These are phyloP conservation scores for Catalaphyllia jardinei DNA, from an alignment of 64 coral and sea anemone species.

Conservation along the genomic window DNA sequence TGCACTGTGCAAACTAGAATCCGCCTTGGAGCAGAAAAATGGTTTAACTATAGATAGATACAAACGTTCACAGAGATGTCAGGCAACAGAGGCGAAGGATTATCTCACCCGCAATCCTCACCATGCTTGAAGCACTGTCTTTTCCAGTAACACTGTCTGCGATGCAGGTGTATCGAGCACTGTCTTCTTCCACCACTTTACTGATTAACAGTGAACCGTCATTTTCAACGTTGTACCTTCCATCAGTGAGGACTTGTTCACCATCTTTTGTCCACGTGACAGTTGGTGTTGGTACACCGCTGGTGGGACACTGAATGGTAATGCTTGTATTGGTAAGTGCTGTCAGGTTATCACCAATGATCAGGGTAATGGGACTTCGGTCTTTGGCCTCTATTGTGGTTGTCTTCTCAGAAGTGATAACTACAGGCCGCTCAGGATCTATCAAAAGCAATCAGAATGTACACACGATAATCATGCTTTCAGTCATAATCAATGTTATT, in stretches of 20 bases:
- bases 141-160: constrained; percentile 30
- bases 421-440: constrained; percentile 38
- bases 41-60: too few species aligned
- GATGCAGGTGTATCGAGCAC: constrained; percentile 34
- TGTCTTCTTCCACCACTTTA: constrained; percentile 1
- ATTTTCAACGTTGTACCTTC: background rate
- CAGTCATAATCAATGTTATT: too few species aligned
- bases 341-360: constrained; percentile 49
- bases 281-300: constrained; percentile 35
- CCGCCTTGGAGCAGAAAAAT: too few species aligned
- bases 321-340: constrained; percentile 40
- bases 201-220: constrained; percentile 22
- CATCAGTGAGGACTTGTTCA: background rate
- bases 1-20: too few species aligned
- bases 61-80: too few species aligned
- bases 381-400: constrained; percentile 6
- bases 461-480: background rate
- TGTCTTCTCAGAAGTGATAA: constrained; percentile 16
- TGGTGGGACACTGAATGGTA: constrained; percentile 31
- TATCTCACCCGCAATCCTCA: constrained; percentile 29
- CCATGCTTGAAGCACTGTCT: background rate
- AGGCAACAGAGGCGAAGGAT: background rate
- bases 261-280: constrained; percentile 44
- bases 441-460: background rate
- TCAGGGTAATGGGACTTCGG: background rate